Evolutionary conservation across 2,888 invertebrate genomes (phyloP).

Genomic region (Andricus curvator): DNA sequence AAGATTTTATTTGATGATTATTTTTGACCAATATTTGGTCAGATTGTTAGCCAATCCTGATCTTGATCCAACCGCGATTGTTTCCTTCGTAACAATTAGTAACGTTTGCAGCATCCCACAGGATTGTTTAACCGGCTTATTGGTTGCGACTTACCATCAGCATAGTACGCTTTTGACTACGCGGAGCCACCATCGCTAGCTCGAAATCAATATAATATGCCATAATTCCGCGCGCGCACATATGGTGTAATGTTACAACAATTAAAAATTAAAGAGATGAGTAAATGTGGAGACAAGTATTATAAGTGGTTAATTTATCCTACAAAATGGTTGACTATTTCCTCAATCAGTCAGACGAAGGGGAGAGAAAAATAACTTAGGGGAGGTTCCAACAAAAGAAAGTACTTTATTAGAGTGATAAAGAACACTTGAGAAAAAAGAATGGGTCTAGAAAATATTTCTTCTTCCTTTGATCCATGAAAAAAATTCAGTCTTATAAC

Average conservation of each 20-base stretch:
- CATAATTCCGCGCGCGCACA: conserved; percentile 42
- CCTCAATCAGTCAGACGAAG: neutral
- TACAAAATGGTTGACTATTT: neutral
- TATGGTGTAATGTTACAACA: conserved; percentile 6
- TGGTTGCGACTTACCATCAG: conserved; percentile 6
- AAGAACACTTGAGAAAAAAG: neutral
- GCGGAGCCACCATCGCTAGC: conserved; percentile 53
- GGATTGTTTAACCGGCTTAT: conserved; percentile 9
- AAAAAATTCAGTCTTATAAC: neutral
- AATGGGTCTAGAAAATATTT: neutral
- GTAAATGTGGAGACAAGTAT: neutral
- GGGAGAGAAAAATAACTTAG: neutral
- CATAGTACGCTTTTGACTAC: conserved; percentile 44
- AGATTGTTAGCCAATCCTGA: neutral
- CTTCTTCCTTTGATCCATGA: neutral
- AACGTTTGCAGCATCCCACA: neutral
- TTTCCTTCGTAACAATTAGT: neutral
- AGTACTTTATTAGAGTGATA: neutral
- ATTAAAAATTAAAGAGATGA: neutral
- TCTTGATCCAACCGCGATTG: neutral
- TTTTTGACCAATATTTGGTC: too few species aligned
- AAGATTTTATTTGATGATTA: too few species aligned
- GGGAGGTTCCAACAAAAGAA: neutral
- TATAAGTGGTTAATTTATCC: neutral
- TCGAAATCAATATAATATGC: conserved; percentile 56